phyloP scores from a whole-genome alignment of 2,113 vertebrate species.

The Neodontobutis hainanensis region DNA sequence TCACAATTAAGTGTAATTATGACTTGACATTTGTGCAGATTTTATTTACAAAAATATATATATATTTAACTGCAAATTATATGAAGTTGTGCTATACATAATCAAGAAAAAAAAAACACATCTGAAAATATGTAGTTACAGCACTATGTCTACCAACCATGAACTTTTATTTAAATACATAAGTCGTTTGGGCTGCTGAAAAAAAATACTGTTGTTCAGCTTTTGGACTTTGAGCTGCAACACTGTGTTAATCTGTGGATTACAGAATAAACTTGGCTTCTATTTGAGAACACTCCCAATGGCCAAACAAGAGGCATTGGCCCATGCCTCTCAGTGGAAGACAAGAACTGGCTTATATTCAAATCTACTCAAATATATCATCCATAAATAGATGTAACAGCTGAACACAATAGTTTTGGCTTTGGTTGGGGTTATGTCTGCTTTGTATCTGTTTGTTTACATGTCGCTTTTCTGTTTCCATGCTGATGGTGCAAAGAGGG shows the following conservation, averaged over 20 bases:
- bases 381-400: slow-evolving; percentile 32
- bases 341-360: not conserved
- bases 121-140: too few species aligned
- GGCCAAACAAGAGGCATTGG: too few species aligned
- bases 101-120: too few species aligned
- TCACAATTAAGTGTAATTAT: too few species aligned
- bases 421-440: slow-evolving; percentile 18
- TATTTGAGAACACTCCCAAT: not conserved
- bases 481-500: slow-evolving; percentile 40
- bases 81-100: too few species aligned
- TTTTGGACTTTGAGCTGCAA: not conserved
- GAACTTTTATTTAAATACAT: not conserved
- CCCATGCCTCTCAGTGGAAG: not conserved
- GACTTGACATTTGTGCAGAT: too few species aligned
- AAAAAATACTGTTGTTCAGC: not conserved
- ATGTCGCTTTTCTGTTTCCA: slow-evolving; percentile 5
- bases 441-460: slow-evolving; percentile 7
- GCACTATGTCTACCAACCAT: too few species aligned
- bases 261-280: not conserved
- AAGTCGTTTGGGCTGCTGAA: too few species aligned
- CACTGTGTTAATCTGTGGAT: not conserved
- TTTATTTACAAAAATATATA: too few species aligned
- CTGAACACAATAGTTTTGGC: slow-evolving; percentile 32
- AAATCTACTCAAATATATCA: slow-evolving; percentile 24
- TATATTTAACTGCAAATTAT: too few species aligned